phyloP scores from a whole-genome alignment of 2,113 vertebrate genomes.

The Hippocampus comes region DNA sequence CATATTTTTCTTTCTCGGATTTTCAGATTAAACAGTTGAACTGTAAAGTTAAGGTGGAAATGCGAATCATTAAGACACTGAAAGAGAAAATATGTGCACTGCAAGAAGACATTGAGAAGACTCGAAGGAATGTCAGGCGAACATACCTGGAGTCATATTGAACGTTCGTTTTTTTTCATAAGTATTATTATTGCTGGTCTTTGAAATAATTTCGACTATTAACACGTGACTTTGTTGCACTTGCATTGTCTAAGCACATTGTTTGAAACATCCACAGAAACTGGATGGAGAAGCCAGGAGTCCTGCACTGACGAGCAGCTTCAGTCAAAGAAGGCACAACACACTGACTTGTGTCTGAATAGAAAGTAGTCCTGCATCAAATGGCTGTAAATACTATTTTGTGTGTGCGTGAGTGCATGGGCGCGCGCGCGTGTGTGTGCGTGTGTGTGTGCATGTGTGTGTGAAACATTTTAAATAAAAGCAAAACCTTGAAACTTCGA shows the following conservation, averaged over 20 bases:
- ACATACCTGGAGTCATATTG: too few relatives aligned
- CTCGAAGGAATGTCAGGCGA: conserved; percentile 50
- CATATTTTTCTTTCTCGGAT: neutral
- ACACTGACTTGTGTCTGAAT: conserved; percentile 43
- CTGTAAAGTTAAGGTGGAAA: conserved; percentile 40
- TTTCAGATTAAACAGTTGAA: conserved; percentile 53
- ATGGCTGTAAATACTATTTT: too few relatives aligned
- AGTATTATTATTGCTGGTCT: neutral
- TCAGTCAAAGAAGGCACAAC: conserved; percentile 34
- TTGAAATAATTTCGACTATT: conserved; percentile 8
- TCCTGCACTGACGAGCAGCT: conserved; percentile 52
- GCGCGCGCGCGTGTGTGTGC: too few relatives aligned
- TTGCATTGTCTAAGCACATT: neutral
- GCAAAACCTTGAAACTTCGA: too few relatives aligned
- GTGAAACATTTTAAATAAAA: too few relatives aligned
- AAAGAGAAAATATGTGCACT: conserved; percentile 33
- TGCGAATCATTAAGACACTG: conserved; percentile 23
- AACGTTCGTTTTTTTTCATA: too few relatives aligned
- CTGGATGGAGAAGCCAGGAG: conserved; percentile 49
- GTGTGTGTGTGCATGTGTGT: too few relatives aligned
- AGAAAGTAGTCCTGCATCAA: conserved; percentile 23
- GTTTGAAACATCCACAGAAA: conserved; percentile 50
- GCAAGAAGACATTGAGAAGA: conserved; percentile 45
- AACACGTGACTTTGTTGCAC: neutral
- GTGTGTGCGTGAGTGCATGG: too few relatives aligned